phyloP scores from a whole-genome alignment of 2,113 vertebrate genomes.

The Poeciliopsis prolifica region DNA sequence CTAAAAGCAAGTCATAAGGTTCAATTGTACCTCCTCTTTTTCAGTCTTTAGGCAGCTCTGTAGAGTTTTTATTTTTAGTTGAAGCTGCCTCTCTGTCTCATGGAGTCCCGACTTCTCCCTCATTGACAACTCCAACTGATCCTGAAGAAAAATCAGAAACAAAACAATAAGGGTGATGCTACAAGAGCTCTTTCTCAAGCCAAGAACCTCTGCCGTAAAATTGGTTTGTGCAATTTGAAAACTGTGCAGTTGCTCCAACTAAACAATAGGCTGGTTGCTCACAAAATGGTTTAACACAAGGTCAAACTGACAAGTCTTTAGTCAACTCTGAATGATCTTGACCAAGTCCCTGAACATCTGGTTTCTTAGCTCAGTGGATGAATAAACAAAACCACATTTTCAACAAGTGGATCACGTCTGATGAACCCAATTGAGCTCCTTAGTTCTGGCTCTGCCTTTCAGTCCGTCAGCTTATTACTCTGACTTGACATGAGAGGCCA shows the following conservation, averaged over 20 bases:
- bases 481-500: too few relatives aligned
- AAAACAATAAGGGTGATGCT: not conserved
- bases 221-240: not conserved
- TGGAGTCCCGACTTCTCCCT: constrained; percentile 91
- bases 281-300: not conserved
- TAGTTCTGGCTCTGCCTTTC: too few relatives aligned
- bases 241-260: not conserved
- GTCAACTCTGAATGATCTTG: not conserved
- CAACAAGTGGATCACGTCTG: too few relatives aligned
- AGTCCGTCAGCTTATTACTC: too few relatives aligned
- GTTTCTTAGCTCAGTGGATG: too few relatives aligned
- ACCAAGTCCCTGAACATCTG: not conserved
- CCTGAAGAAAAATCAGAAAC: constrained; percentile 76
- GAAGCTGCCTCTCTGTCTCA: constrained; percentile 92
- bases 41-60: constrained; percentile 95
- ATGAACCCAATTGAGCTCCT: too few relatives aligned
- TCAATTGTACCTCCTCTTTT: constrained; percentile 89
- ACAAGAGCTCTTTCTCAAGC: not conserved
- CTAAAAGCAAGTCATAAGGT: not conserved
- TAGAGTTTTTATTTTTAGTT: constrained; percentile 91
- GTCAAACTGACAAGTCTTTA: not conserved
- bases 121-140: constrained; percentile 90
- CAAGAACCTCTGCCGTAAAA: not conserved
- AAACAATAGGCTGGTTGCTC: not conserved
- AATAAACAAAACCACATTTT: too few relatives aligned